Evolutionary conservation across 37 sponge, comb jelly and placozoan genomes (phyloP).

Genomic region (Cladorhizidae sp.): DNA sequence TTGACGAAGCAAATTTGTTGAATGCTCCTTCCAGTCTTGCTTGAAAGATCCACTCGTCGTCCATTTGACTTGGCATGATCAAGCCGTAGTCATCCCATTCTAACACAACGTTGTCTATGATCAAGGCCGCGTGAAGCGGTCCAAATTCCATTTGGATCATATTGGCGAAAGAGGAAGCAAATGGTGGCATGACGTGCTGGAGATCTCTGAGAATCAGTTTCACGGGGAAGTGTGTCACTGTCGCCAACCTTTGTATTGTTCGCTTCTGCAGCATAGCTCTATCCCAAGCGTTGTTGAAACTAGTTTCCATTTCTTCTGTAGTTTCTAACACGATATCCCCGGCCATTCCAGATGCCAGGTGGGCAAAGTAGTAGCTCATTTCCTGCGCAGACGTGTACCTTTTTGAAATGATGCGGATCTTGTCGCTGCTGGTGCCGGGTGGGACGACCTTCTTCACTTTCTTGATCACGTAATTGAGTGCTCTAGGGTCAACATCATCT

Average conservation of each 20-base stretch:
- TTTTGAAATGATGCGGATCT: background rate
- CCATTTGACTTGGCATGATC: background rate
- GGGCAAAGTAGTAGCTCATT: conserved; percentile 4
- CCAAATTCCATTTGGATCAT: conserved; percentile 22
- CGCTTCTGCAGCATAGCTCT: conserved; percentile 10
- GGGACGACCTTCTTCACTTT: background rate
- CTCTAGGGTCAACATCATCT: background rate
- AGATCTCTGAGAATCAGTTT: conserved; percentile 7
- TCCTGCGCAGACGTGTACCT: background rate
- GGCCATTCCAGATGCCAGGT: background rate
- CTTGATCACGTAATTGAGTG: background rate
- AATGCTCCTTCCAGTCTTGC: background rate
- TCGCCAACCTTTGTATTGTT: background rate
- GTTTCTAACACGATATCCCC: background rate
- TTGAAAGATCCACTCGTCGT: background rate
- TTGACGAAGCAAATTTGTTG: background rate
- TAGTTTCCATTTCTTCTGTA: background rate
- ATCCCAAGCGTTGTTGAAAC: background rate
- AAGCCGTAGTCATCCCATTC: conserved; percentile 10
- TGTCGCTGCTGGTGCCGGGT: background rate
- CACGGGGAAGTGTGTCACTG: conserved; percentile 7
- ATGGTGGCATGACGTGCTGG: background rate
- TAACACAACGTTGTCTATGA: conserved; percentile 1
- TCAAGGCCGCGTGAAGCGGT: conserved; percentile 27
- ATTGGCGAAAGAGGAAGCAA: background rate